phyloP scores from a whole-genome alignment of 2,113 vertebrate species.

The Ceyx margarethae region DNA sequence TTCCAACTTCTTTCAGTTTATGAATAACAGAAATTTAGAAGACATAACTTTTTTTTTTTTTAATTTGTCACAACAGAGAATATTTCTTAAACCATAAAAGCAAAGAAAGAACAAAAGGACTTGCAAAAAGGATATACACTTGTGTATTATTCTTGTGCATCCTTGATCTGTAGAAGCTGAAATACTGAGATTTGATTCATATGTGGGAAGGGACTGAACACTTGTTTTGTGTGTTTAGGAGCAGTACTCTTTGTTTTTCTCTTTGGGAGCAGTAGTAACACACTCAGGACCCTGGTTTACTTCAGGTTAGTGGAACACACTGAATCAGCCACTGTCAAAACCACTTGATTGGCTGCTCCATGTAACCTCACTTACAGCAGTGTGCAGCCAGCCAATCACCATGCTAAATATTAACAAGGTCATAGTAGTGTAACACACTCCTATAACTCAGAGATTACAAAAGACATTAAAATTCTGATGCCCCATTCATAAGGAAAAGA shows the following conservation, averaged over 20 bases:
- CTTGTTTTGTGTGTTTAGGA: background rate
- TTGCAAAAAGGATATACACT: background rate
- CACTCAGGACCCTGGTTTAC: background rate
- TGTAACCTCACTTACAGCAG: conserved; percentile 48
- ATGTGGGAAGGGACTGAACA: background rate
- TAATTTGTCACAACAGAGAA: background rate
- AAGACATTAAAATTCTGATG: conserved; percentile 84
- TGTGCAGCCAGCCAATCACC: conserved; percentile 67
- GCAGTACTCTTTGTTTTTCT: background rate
- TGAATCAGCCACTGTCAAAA: conserved; percentile 20
- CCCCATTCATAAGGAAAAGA: conserved; percentile 83
- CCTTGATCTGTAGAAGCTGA: background rate
- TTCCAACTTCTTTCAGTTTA: no score
- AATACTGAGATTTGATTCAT: background rate
- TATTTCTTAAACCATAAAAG: background rate
- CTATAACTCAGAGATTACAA: conserved; percentile 81
- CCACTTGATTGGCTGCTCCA: conserved; percentile 60
- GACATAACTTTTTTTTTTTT: background rate
- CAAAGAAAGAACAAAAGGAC: background rate
- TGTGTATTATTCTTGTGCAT: background rate
- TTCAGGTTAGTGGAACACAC: conserved; percentile 35
- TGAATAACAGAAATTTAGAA: no score
- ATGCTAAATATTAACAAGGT: conserved; percentile 80
- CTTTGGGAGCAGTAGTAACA: background rate
- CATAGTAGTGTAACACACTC: conserved; percentile 74